phyloP scores from a whole-genome alignment of 1,140 invertebrate species.

The Agrilus planipennis region DNA sequence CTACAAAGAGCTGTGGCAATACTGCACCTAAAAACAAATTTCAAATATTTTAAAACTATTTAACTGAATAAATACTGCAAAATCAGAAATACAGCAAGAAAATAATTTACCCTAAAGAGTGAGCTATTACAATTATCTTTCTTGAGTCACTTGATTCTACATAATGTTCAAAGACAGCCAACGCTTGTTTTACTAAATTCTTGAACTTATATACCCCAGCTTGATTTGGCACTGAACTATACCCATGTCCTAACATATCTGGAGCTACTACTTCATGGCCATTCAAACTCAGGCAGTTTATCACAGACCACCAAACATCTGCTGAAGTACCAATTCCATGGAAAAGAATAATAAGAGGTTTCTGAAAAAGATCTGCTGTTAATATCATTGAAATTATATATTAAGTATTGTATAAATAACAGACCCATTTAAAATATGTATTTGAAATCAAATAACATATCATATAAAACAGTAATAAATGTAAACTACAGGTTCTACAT shows the following conservation, averaged over 20 bases:
- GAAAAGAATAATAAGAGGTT: conserved; percentile 53
- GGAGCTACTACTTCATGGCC: conserved; percentile 58
- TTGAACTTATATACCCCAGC: conserved; percentile 50
- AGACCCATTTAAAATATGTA: background rate
- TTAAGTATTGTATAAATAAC: too few relatives aligned
- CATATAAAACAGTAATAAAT: background rate
- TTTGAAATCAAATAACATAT: background rate
- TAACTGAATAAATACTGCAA: too few relatives aligned
- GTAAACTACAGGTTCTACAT: background rate
- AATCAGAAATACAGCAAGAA: too few relatives aligned
- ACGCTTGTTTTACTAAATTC: conserved; percentile 48
- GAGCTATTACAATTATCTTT: conserved; percentile 40
- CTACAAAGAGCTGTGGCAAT: conserved; percentile 54
- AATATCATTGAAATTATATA: too few relatives aligned
- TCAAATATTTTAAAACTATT: background rate
- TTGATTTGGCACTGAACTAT: conserved; percentile 49
- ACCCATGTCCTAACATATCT: conserved; percentile 61
- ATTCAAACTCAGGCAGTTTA: conserved; percentile 46
- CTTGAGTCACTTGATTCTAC: conserved; percentile 27
- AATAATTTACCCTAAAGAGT: conserved; percentile 55
- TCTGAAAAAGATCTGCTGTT: too few relatives aligned
- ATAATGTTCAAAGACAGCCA: conserved; percentile 50
- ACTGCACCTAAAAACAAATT: conserved; percentile 46
- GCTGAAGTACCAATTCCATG: conserved; percentile 62
- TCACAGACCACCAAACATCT: conserved; percentile 52